Conservation (phyloP, 2,113 vertebrate species). For the Eudyptes chrysolophus region DNA sequence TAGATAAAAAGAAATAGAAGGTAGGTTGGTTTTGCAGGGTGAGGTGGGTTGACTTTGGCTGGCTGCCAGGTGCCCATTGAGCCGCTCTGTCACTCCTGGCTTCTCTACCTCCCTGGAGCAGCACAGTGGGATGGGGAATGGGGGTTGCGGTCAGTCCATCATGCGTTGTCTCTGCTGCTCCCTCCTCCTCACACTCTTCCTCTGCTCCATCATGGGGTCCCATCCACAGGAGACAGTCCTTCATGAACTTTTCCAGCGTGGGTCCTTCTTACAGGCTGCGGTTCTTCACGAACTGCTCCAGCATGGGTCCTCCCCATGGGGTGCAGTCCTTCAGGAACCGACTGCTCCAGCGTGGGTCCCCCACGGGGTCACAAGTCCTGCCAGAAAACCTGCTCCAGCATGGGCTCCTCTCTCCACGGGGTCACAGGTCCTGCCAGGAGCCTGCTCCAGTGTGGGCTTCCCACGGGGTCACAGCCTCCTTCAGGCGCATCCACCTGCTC, state of each 20-base stretch:
- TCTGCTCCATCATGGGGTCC: not conserved
- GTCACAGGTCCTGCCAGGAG: not conserved
- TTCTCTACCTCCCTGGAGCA: not conserved
- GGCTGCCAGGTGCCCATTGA: not conserved
- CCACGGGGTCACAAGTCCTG: too few relatives aligned
- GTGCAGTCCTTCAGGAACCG: not conserved
- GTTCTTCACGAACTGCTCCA: not conserved
- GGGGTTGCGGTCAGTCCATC: not conserved
- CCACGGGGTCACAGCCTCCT: not conserved
- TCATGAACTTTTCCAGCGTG: rapidly evolving
- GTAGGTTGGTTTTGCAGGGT: not conserved
- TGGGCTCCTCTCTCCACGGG: not conserved
- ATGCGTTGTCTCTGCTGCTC: rapidly evolving
- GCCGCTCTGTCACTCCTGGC: rapidly evolving
- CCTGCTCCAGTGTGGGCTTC: rapidly evolving
- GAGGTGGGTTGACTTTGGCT: not conserved
- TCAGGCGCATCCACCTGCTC: not conserved
- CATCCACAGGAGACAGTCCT: not conserved
- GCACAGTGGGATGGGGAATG: not conserved
- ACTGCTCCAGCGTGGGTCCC: not conserved
- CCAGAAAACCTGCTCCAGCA: not conserved
- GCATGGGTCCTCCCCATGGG: rapidly evolving
- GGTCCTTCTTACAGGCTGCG: not conserved
- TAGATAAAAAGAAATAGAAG: not conserved
- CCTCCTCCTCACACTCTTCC: not conserved